Conservation (phyloP, 64 coral and sea anemone species). For the Actinia equina region DNA sequence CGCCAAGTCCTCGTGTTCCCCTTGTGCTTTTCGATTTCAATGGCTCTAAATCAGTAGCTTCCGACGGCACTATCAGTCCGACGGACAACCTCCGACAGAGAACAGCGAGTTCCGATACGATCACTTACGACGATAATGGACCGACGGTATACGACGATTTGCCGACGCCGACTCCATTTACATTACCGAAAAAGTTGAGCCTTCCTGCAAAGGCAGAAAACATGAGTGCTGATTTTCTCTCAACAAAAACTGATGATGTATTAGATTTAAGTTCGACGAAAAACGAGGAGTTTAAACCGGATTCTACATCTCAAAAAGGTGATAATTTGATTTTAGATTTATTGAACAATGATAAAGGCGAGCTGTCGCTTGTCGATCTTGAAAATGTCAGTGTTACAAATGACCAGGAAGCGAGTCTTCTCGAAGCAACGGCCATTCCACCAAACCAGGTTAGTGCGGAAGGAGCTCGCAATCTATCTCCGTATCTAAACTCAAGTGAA, state of each 20-base stretch:
- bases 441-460: not conserved
- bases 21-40: slow-evolving; percentile 61
- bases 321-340: not conserved
- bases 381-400: not conserved
- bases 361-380: not conserved
- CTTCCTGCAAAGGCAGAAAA: not conserved
- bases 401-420: not conserved
- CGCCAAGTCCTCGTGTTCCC: slow-evolving; percentile 66
- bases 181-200: not conserved
- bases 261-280: not conserved
- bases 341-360: not conserved
- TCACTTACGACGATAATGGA: slow-evolving; percentile 44
- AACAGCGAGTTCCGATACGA: slow-evolving; percentile 52
- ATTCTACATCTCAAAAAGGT: not conserved
- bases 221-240: not conserved
- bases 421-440: not conserved
- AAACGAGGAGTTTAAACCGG: not conserved
- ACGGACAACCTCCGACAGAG: slow-evolving; percentile 41
- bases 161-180: slow-evolving; percentile 55
- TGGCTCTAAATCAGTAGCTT: not conserved
- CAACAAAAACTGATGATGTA: not conserved
- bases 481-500: not conserved
- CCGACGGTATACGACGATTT: slow-evolving; percentile 32
- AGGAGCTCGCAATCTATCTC: not conserved
- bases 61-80: slow-evolving; percentile 21